A percentile compares a stretch with the other conserved stretches of the same genome.
Evolutionary conservation across 2,113 vertebrate genomes (phyloP).

Genomic region (Anguilla rostrata): DNA sequence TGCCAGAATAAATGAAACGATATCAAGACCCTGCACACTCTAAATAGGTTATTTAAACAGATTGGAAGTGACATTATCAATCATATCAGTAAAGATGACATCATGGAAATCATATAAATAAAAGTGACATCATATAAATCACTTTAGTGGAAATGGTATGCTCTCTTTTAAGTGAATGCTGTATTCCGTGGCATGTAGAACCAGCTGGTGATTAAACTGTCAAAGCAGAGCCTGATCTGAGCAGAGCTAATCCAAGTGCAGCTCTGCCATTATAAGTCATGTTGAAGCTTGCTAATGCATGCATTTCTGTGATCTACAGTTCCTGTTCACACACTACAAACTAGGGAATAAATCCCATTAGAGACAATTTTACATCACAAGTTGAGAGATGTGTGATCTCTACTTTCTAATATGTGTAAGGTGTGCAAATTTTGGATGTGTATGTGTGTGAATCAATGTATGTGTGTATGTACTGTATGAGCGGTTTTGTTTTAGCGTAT

Average conservation of each 20-base stretch:
- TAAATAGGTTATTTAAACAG: constrained; percentile 47
- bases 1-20: not conserved
- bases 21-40: not conserved
- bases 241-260: constrained; percentile 67
- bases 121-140: not conserved
- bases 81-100: constrained; percentile 62
- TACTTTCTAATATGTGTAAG: too few relatives aligned
- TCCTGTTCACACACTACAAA: not conserved
- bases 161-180: constrained; percentile 47
- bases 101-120: not conserved
- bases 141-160: constrained; percentile 13
- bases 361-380: not conserved
- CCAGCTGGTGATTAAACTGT: constrained; percentile 69
- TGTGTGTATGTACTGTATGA: not conserved
- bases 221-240: constrained; percentile 62
- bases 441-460: not conserved
- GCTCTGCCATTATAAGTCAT: not conserved
- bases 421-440: not conserved
- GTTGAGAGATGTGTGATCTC: too few relatives aligned
- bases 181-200: constrained; percentile 46
- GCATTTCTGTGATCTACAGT: not conserved
- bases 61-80: constrained; percentile 64
- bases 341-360: not conserved
- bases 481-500: too few relatives aligned
- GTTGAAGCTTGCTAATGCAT: not conserved